Percentiles rank a stretch among this genome's conserved stretches.
phyloP scores from a whole-genome alignment of 2,113 vertebrate genomes.

The human (Homo sapiens) region DNA sequence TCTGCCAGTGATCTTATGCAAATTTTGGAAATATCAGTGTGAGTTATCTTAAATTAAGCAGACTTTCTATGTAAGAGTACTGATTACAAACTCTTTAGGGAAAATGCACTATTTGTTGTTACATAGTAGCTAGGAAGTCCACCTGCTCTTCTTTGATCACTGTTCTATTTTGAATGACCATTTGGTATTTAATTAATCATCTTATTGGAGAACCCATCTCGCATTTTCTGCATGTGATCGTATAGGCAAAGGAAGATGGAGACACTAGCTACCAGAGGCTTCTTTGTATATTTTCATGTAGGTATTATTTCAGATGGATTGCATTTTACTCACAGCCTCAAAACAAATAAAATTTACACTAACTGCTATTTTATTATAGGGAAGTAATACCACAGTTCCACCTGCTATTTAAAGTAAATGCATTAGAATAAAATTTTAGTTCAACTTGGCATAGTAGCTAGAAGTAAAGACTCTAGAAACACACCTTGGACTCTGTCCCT shows the following conservation, averaged over 20 bases:
- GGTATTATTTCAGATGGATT: background rate
- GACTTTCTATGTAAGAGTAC: background rate
- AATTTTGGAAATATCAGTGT: background rate
- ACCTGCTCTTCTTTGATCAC: background rate
- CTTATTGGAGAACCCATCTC: background rate
- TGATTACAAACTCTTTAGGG: background rate
- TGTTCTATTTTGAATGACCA: background rate
- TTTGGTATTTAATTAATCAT: conserved; percentile 29
- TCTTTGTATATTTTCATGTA: background rate
- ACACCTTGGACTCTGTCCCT: background rate
- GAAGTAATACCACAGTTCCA: background rate
- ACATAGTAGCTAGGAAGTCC: background rate
- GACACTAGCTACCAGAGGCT: background rate
- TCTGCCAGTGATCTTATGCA: background rate
- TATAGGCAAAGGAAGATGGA: background rate
- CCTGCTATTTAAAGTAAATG: conserved; percentile 28
- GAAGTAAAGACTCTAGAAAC: background rate
- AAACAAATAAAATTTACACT: background rate
- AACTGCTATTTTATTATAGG: background rate
- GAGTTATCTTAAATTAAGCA: conserved; percentile 24
- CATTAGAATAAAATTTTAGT: conserved; percentile 29
- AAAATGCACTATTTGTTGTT: background rate
- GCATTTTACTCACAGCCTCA: background rate
- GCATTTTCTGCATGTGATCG: background rate
- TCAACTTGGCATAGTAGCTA: background rate